phyloP scores from a whole-genome alignment of 2,888 invertebrate genomes.

The Mythimna ferrago region DNA sequence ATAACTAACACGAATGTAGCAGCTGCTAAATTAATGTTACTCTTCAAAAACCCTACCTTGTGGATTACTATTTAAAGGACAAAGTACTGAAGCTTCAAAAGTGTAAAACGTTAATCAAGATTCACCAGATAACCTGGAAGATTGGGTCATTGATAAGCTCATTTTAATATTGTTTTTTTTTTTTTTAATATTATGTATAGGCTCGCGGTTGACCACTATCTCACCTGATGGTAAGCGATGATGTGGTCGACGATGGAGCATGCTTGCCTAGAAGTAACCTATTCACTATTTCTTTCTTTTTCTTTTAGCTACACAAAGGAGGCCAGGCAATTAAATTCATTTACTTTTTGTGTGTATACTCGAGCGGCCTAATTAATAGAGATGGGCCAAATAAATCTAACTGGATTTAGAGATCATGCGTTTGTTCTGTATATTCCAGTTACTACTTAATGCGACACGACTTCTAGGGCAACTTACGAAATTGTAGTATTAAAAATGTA shows the following conservation, averaged over 20 bases:
- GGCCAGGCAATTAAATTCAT: conserved; percentile 55
- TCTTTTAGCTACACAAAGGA: conserved; percentile 44
- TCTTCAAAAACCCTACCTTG: neutral
- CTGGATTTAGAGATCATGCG: neutral
- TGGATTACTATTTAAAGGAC: neutral
- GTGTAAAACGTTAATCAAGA: neutral
- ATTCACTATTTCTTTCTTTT: conserved; percentile 11
- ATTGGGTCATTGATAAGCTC: neutral
- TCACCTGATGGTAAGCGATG: no score
- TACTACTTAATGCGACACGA: neutral
- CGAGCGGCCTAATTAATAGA: conserved; percentile 50
- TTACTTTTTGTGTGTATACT: conserved; percentile 45
- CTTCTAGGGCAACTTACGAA: conserved; percentile 6
- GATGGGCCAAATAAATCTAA: conserved; percentile 42
- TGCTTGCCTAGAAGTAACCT: neutral
- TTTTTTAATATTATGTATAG: neutral
- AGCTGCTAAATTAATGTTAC: neutral
- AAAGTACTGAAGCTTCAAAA: conserved; percentile 5
- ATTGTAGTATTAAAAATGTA: neutral
- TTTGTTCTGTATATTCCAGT: neutral
- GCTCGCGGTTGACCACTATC: no score
- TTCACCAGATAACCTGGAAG: neutral
- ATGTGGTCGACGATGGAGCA: no score
- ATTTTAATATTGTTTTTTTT: neutral
- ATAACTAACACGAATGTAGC: neutral